A percentile compares a stretch with the other conserved stretches of the same genome.
These are phyloP conservation scores for Pogonomyrmex californicus DNA, from an alignment of 1,140 invertebrate genomes.

Conservation along the genomic window DNA sequence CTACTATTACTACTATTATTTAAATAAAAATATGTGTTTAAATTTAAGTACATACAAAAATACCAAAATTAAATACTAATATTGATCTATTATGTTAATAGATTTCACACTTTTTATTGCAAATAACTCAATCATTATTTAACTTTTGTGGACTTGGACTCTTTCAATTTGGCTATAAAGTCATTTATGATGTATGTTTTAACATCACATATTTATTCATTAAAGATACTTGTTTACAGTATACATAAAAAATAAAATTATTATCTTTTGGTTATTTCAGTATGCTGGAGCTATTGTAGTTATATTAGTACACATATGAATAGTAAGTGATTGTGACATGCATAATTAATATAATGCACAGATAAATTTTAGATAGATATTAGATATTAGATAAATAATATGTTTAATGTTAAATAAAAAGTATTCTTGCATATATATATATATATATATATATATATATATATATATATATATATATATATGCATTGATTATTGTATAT, in stretches of 20 bases:
- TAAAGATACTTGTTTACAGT: background rate
- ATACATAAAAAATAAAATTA: background rate
- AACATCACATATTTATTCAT: background rate
- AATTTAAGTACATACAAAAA: background rate
- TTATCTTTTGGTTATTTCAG: background rate
- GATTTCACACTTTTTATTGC: slow-evolving; percentile 28
- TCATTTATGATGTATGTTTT: slow-evolving; percentile 5
- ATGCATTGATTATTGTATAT: background rate
- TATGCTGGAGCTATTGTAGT: background rate
- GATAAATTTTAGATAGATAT: background rate
- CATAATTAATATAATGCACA: background rate
- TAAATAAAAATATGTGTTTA: background rate
- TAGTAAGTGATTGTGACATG: background rate
- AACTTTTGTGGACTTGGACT: slow-evolving; percentile 38
- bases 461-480: too few species aligned
- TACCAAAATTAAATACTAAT: too few species aligned
- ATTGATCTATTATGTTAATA: background rate
- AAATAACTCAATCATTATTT: slow-evolving; percentile 13
- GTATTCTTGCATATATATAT: background rate
- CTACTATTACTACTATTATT: background rate
- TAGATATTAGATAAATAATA: background rate
- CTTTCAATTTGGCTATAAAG: slow-evolving; percentile 38
- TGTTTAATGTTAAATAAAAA: background rate
- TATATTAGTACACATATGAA: background rate
- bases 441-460: too few species aligned